Base-by-base conservation (phyloP, 2,113 vertebrate genomes). In the Stictonetta naevosa region DNA sequence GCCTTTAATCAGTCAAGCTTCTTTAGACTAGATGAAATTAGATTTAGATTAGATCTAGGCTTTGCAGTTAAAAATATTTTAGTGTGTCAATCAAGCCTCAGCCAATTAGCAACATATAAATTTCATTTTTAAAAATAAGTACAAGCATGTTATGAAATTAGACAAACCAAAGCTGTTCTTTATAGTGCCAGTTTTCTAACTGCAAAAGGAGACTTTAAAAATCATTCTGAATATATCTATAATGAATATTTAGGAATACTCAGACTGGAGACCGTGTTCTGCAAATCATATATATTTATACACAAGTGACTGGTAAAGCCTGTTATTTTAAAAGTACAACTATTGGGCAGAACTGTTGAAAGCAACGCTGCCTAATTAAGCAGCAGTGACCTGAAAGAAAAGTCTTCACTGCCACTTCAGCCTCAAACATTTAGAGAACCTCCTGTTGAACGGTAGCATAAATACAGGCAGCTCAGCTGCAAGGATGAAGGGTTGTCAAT, bases 21-120 rank as follows among this genome's bases (percentile, higher is more conserved):
- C 85, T 93, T 87, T 79, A 73, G 56, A 90, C 88, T 28, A 88
- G 62, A 82, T 66, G 62, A 95, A 95, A 94, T 80, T 62, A 92
- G 64, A 91, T 84, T 89, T 88, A 86, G 95, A 91, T 94, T 94
- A 90, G 52, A 80, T 74, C 67, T 83, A 90, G 72, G 21, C 78
- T 81, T 92, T 53, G 74, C 62, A 93, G 79, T 88, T 87, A 69
- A 79, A 95, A 96, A 97, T 91, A 87, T 88, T 95, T 91, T 94
- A 52, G 42, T 67, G 66, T 88, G 74, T 76, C 81, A 92, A 87
- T 92, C 93, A 96, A 87, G n/a, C 52, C 26, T 53, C 86, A 95
- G 68, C 19, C 74, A 94, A 94, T 92, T 89, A 86, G 71, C 10
- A 80, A 84, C 78, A 82, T 58, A 85, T 9, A 92, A 11, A 77